Conservation (phyloP, 2,113 vertebrate species). For the Telmatochromis sp. region DNA sequence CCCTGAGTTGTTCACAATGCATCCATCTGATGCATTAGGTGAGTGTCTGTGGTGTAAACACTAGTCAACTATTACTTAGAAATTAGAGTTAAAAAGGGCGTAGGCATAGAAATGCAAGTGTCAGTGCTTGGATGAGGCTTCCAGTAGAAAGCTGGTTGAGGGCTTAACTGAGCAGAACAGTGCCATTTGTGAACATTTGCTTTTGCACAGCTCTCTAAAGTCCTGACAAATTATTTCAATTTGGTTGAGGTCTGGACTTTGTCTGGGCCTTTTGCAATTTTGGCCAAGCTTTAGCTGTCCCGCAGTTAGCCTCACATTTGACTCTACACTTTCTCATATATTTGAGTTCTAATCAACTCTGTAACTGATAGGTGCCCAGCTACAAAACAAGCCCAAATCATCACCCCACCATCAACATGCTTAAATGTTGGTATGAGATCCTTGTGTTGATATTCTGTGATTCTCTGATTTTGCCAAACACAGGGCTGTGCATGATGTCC, state of each 20-base stretch:
- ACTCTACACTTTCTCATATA: neutral
- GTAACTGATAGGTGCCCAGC: neutral
- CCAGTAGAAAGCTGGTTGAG: neutral
- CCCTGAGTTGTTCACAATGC: neutral
- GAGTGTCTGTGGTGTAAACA: neutral
- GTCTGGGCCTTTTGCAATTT: neutral
- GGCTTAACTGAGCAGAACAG: neutral
- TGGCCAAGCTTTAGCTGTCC: neutral
- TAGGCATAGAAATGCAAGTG: neutral
- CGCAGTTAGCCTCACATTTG: neutral
- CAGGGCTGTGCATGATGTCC: neutral
- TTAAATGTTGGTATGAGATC: rapidly evolving
- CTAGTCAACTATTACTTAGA: neutral
- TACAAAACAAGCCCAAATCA: neutral
- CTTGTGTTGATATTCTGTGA: neutral
- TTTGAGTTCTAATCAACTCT: neutral
- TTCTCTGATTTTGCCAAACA: neutral
- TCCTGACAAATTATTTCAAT: neutral
- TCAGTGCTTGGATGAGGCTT: neutral
- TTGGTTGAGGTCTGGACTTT: neutral
- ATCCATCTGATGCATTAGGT: neutral
- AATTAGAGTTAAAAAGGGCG: neutral
- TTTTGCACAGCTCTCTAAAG: neutral
- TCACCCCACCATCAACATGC: neutral
- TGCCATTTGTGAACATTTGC: neutral